Conservation (phyloP, 2,888 invertebrate genomes). For the Ceratothoa steindachneri region DNA sequence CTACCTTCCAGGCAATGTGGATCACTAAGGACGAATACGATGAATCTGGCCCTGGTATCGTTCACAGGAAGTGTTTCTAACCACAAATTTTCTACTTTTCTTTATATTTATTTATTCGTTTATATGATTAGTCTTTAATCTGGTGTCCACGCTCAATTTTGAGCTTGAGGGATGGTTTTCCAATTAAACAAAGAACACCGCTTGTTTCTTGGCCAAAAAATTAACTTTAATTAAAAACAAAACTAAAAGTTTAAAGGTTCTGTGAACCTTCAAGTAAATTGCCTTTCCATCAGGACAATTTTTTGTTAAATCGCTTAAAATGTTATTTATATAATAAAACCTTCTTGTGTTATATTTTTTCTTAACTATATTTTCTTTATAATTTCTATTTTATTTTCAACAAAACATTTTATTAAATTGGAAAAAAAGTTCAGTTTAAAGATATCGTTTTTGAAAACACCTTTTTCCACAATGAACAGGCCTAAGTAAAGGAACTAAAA, state of each 20-base stretch:
- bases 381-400: too few species aligned
- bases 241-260: neutral
- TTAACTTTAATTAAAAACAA: neutral
- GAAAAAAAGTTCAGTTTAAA: too few species aligned
- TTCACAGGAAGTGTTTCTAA: conserved; percentile 49
- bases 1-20: conserved; percentile 48
- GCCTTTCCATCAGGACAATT: neutral
- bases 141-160: neutral
- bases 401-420: too few species aligned
- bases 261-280: neutral
- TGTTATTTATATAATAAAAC: neutral
- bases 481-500: too few species aligned
- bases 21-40: conserved; percentile 64
- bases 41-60: conserved; percentile 49
- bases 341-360: too few species aligned
- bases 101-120: neutral
- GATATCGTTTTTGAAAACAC: too few species aligned
- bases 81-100: conserved; percentile 24
- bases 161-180: neutral
- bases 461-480: too few species aligned
- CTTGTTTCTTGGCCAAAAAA: neutral
- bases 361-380: too few species aligned
- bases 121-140: neutral
- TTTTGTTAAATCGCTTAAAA: neutral
- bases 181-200: neutral